A percentile compares a stretch with the other conserved stretches of the same genome.
These are phyloP conservation scores for Cairina moschata DNA, from an alignment of 2,113 vertebrate genomes.

Conservation along the genomic window DNA sequence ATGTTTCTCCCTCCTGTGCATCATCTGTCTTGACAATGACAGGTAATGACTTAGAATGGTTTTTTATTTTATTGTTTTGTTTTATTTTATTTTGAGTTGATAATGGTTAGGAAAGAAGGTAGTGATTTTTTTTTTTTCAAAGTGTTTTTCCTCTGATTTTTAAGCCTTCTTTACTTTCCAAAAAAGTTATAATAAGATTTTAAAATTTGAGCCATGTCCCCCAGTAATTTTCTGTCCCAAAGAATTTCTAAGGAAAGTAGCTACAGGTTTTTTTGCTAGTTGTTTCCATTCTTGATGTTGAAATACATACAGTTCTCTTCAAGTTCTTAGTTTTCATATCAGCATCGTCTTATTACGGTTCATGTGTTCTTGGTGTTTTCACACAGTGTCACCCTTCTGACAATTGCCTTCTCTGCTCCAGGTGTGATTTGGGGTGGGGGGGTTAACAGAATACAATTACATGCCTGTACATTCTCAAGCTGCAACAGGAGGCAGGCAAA, in stretches of 20 bases:
- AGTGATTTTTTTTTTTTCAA: not conserved
- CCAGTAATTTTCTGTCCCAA: not conserved
- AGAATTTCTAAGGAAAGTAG: not conserved
- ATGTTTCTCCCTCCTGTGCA: not conserved
- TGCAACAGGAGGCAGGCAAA: not conserved
- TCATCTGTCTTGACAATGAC: not conserved
- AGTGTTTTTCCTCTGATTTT: not conserved
- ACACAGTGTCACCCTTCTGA: not conserved
- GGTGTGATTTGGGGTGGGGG: no score
- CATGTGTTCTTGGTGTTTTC: not conserved
- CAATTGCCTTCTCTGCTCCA: not conserved
- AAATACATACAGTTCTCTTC: not conserved
- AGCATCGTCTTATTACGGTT: not conserved
- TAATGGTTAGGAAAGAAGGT: not conserved
- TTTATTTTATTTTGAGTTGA: not conserved
- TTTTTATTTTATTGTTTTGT: no score
- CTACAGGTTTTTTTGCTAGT: not conserved
- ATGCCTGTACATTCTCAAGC: not conserved
- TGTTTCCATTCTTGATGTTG: not conserved
- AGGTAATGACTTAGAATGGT: not conserved
- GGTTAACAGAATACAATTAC: not conserved
- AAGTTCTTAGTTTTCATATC: not conserved
- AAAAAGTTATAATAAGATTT: not conserved
- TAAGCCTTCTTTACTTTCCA: not conserved
- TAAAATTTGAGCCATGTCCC: not conserved